These are phyloP conservation scores for Catharus minimus DNA, from an alignment of 2,113 vertebrate genomes.

Conservation along the genomic window DNA sequence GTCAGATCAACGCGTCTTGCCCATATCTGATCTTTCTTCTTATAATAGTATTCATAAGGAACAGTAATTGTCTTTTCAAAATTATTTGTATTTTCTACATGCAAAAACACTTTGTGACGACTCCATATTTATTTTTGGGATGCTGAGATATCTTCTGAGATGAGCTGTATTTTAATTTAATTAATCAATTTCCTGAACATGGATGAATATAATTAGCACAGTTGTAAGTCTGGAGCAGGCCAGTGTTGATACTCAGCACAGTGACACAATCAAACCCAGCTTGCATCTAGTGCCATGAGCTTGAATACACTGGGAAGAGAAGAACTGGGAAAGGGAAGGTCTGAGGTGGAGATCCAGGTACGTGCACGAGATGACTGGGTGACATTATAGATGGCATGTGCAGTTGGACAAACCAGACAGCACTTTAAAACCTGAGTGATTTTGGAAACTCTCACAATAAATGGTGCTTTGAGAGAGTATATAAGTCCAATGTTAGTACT, in stretches of 20 bases:
- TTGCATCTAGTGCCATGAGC: background rate
- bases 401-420: background rate
- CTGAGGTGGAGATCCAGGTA: background rate
- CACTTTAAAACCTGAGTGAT: background rate
- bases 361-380: rapidly evolving
- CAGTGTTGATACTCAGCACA: background rate
- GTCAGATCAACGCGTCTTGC: background rate
- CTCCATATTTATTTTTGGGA: background rate
- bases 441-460: background rate
- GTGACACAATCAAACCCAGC: background rate
- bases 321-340: background rate
- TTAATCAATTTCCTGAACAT: background rate
- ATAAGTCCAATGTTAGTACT: background rate
- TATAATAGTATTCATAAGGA: background rate
- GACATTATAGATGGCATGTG: background rate
- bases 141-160: background rate
- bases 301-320: background rate
- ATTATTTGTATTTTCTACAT: background rate
- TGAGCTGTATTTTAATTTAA: background rate
- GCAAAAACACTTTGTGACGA: background rate
- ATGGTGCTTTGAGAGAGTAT: background rate
- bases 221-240: background rate
- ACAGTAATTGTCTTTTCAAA: background rate
- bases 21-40: background rate
- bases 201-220: background rate